Base-by-base conservation (phyloP, 2,113 vertebrate genomes). In the Bubalus kerabau region DNA sequence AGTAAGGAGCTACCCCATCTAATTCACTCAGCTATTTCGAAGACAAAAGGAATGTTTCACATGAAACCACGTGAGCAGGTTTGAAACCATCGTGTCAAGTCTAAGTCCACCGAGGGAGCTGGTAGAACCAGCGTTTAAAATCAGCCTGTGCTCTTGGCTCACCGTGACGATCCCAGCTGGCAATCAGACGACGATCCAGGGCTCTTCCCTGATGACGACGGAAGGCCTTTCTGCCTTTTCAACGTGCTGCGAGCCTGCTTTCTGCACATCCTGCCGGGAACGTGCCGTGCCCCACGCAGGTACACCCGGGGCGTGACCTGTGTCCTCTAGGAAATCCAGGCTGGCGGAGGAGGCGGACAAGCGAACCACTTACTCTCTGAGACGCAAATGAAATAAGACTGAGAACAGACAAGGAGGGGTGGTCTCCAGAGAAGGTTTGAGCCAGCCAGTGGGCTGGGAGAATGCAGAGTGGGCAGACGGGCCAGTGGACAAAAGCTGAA, bases 11-110 rank as follows among this genome's bases (percentile, higher is more conserved):
- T 36, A 57, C 9, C 30, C 43, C 36, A 40, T 97, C 50, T 28
- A 60, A 86, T 50, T 96, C 17, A 46, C 12, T 67, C 40, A 30
- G n/a, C 30, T 95, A 19, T 91, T 89, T 87, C 32, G 23, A 94
- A 96, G 59, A 67, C 19, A 76, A 93, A 90, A 71, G 5, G 5
- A 52, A 13, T 52, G 13, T 82, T 62, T 97, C 64, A 36, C 67
- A 43, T n/a, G 43, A 94, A 92, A 85, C 52, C 54, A 57, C 5
- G 7, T n/a, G 36, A 94, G 15, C 32, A 71, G 67, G 67, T n/a
- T 4, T 64, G 62, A 17, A 8, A n/a, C 62, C n/a, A 23, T 12
- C 1, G 19, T 71, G 40, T 76, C 6, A 26, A 76, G 40, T 59
- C 62, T 7, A 87, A 95, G 57, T 46, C 57, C 71, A 6, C 4